A percentile compares a stretch with the other conserved stretches of the same genome.
Evolutionary conservation across 2,797 vertebrate genomes (phyloP).

Genomic region (Parambassis ranga): DNA sequence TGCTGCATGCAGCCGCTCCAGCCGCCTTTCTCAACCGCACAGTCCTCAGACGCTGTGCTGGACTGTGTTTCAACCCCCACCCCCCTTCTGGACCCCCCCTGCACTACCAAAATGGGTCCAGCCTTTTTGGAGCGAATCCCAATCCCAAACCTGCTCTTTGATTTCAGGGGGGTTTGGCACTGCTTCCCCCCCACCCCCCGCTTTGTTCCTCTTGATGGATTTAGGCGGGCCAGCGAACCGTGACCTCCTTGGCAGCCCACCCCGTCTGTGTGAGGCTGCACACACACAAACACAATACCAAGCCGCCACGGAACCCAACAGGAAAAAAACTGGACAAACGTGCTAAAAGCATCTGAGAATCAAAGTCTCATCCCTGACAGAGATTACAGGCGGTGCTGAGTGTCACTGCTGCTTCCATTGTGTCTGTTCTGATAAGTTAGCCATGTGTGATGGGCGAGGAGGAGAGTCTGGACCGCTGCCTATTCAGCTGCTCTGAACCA

Average conservation of each 20-base stretch:
- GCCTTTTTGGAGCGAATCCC: constrained; percentile 79
- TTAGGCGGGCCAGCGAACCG: constrained; percentile 73
- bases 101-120: constrained; percentile 54
- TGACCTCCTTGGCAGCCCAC: constrained; percentile 80
- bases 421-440: constrained; percentile 73
- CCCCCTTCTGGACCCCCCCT: constrained; percentile 39
- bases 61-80: constrained; percentile 6
- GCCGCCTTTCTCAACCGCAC: constrained; percentile 12
- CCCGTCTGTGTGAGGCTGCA: constrained; percentile 71
- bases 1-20: constrained; percentile 14
- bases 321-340: constrained; percentile 49
- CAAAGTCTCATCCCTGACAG: constrained; percentile 67
- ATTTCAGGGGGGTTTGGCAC: constrained; percentile 72
- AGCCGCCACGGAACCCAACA: constrained; percentile 31
- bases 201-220: constrained; percentile 82
- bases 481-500: constrained; percentile 69
- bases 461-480: constrained; percentile 53
- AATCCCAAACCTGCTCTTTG: constrained; percentile 83
- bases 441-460: constrained; percentile 70
- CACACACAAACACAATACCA: constrained; percentile 58
- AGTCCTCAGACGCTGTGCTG: constrained; percentile 53
- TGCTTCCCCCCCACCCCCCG: constrained; percentile 57
- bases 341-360: constrained; percentile 56
- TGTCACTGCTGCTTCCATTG: constrained; percentile 58
- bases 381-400: constrained; percentile 70